Percentiles rank a stretch among this genome's conserved stretches.
Evolutionary conservation across 2,888 invertebrate genomes (phyloP).

Genomic region (Agonopterix arenella): DNA sequence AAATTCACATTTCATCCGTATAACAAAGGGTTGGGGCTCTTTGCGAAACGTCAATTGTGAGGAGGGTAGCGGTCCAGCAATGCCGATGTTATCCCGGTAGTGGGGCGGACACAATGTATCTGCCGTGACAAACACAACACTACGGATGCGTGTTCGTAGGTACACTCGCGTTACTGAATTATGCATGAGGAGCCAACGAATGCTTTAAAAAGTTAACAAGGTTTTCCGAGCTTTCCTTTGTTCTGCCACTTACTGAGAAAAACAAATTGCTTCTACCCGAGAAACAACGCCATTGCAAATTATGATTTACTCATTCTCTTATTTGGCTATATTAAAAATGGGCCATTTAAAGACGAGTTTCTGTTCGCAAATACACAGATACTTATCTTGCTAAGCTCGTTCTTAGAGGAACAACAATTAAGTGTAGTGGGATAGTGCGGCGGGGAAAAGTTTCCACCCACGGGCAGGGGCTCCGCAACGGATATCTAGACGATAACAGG

Average conservation of each 20-base stretch:
- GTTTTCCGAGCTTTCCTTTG: slow-evolving; percentile 69
- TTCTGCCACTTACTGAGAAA: slow-evolving; percentile 56
- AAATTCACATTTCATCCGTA: slow-evolving; percentile 64
- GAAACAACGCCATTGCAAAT: slow-evolving; percentile 17
- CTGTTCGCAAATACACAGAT: slow-evolving; percentile 1
- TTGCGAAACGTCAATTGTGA: slow-evolving; percentile 66
- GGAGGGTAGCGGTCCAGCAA: slow-evolving; percentile 42
- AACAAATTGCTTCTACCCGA: slow-evolving; percentile 57
- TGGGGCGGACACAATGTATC: slow-evolving; percentile 13
- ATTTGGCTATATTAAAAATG: neutral
- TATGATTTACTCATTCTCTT: slow-evolving; percentile 16
- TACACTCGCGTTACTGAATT: slow-evolving; percentile 52
- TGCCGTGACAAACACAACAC: slow-evolving; percentile 38
- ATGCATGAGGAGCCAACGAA: slow-evolving; percentile 63
- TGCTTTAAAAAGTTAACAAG: slow-evolving; percentile 74
- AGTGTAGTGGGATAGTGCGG: slow-evolving; percentile 35
- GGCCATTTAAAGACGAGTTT: neutral
- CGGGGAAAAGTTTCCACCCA: slow-evolving; percentile 36
- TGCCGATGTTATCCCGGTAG: slow-evolving; percentile 43
- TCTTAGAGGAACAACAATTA: slow-evolving; percentile 30
- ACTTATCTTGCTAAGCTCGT: slow-evolving; percentile 3
- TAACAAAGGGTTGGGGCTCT: slow-evolving; percentile 61
- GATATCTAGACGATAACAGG: slow-evolving; percentile 63
- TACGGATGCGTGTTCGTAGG: slow-evolving; percentile 22
- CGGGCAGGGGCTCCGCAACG: slow-evolving; percentile 22